Conservation (phyloP, 1,140 invertebrate species). For the Brachionus rubens region DNA sequence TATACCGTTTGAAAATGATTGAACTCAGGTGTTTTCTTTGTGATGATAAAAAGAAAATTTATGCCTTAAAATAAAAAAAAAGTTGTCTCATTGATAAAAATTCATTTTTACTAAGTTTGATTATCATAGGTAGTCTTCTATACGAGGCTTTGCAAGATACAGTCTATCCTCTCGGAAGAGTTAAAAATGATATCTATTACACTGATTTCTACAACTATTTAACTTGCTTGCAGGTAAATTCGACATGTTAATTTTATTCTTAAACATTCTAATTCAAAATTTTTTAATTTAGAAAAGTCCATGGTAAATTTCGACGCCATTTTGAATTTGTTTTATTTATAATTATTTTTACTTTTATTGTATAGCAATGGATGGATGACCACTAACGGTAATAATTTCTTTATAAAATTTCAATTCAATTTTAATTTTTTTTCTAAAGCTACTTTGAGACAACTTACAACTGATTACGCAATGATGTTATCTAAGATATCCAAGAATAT, state of each 20-base stretch:
- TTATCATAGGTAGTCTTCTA: conserved; percentile 56
- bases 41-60: no score
- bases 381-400: conserved; percentile 54
- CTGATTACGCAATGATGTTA: conserved; percentile 55
- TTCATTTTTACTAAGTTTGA: no score
- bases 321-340: not conserved
- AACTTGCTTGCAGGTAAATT: conserved; percentile 60
- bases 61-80: no score
- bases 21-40: no score
- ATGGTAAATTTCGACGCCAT: not conserved
- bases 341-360: not conserved
- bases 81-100: no score
- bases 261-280: not conserved
- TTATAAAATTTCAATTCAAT: conserved; percentile 49
- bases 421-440: not conserved
- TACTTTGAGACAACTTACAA: conserved; percentile 36
- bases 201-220: conserved; percentile 61
- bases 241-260: not conserved
- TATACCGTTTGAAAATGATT: no score
- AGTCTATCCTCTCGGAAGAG: conserved; percentile 61
- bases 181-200: conserved; percentile 60
- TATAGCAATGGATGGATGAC: conserved; percentile 60
- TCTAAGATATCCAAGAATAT: conserved; percentile 56
- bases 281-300: conserved; percentile 1
- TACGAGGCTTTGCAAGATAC: conserved; percentile 59